A percentile compares a stretch with the other conserved stretches of the same genome.
Evolutionary conservation across 2,888 invertebrate species (phyloP).

Genomic region (Lasioglossum marginatum): DNA sequence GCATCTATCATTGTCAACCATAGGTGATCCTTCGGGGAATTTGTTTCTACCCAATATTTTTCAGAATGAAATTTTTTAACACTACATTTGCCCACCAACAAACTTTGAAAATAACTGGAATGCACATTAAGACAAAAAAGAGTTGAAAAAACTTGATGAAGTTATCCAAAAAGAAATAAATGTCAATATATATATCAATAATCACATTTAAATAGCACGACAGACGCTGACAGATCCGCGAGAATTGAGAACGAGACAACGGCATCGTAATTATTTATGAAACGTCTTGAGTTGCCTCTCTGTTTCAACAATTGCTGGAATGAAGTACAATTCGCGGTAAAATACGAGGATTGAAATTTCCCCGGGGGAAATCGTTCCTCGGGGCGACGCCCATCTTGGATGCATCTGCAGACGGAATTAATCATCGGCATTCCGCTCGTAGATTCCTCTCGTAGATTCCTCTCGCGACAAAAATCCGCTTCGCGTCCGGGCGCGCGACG

Average conservation of each 20-base stretch:
- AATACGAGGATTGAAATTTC: not conserved
- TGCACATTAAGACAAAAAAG: no score
- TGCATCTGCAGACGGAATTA: slow-evolving; percentile 26
- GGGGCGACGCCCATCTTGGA: not conserved
- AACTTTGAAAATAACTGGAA: no score
- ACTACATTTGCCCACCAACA: no score
- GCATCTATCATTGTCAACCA: not conserved
- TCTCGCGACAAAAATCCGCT: slow-evolving; percentile 25
- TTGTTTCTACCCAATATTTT: not conserved
- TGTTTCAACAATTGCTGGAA: not conserved
- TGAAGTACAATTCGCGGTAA: slow-evolving; percentile 4
- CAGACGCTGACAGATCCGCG: not conserved
- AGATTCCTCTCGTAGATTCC: slow-evolving; percentile 26
- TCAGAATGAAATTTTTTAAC: not conserved
- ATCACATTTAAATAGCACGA: not conserved
- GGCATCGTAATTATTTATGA: not conserved
- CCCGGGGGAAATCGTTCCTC: not conserved
- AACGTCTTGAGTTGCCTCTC: not conserved
- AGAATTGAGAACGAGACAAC: not conserved
- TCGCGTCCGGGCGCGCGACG: not conserved
- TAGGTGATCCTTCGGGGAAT: not conserved
- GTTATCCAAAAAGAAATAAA: no score
- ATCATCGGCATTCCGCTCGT: slow-evolving; percentile 26
- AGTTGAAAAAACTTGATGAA: no score
- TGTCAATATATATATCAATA: no score